A percentile compares a stretch with the other conserved stretches of the same genome.
Conservation (phyloP, 1,140 invertebrate genomes). For the Medauroidea extradentata region DNA sequence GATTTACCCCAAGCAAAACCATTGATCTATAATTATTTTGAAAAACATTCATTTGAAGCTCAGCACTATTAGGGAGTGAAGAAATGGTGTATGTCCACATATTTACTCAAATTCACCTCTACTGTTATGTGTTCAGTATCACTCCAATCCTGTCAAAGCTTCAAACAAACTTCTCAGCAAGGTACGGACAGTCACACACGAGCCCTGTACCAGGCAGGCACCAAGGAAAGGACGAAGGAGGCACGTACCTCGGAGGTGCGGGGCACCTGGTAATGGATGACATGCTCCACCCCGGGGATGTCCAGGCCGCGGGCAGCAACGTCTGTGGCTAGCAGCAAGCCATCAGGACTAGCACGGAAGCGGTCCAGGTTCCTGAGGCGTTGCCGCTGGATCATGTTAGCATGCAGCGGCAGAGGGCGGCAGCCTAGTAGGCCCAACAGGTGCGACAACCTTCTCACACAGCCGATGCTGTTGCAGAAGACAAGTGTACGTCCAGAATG, state of each 20-base stretch:
- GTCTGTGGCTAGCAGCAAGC: constrained; percentile 92
- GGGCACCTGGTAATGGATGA: constrained; percentile 97
- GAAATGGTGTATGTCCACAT: too few species aligned
- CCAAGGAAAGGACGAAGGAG: too few species aligned
- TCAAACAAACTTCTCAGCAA: too few species aligned
- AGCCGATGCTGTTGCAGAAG: constrained; percentile 97
- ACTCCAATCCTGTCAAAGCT: too few species aligned
- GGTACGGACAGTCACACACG: too few species aligned
- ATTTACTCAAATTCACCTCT: too few species aligned
- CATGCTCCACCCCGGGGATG: constrained; percentile 90
- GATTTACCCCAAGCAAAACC: too few species aligned
- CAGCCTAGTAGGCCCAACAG: constrained; percentile 76
- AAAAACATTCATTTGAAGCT: too few species aligned
- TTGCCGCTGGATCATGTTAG: constrained; percentile 92
- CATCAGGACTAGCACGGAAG: constrained; percentile 71
- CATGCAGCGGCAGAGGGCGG: constrained; percentile 81
- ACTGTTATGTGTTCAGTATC: background rate
- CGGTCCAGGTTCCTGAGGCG: constrained; percentile 90
- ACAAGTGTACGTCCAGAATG: constrained; percentile 87
- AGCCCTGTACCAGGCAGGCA: too few species aligned
- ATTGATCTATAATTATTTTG: too few species aligned
- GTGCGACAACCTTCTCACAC: constrained; percentile 78
- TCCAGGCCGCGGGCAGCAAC: constrained; percentile 96
- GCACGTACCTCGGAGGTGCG: constrained; percentile 77
- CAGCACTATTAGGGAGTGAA: too few species aligned